Evolutionary conservation across 2,888 invertebrate genomes (phyloP), one percentile per base, ranked within the genome.

Genomic region (Pyrrhia umbra): DNA sequence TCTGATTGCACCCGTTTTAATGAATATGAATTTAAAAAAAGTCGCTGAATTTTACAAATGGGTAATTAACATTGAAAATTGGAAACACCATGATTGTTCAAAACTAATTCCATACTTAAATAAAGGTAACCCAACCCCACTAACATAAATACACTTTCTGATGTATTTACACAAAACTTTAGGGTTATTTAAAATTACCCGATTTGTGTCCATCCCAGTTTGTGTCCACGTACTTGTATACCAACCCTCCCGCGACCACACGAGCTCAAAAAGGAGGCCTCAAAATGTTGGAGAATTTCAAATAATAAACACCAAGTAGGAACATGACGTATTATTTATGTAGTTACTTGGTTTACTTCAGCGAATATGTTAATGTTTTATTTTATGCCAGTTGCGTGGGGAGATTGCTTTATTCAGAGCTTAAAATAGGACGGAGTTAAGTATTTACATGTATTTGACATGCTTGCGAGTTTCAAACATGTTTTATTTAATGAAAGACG

Each of bases 181-280:
- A 43, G 63, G 68, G 54, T 72, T 67, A 67, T 68, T 55, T 68
- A 59, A 58, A 63, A 63, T 68, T 42, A 21, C 16, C 42, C 43
- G 13, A 55, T 68, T 39, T 18, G 16, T 4, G 45, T 34, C 54
- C 45, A 51, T 62, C 63, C 16, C 54, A 61, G 47, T 61, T 37
- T 52, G 34, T 21, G 18, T 27, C 52, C 21, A 51, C 30, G 46
- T 46, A 39, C 42, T 71, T 72, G 55, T 63, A 75, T 62, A 69
- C 55, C 52, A 64, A 50, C 57, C 74, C 47, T 67, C 34, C 56
- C 47, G 55, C 49, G 69, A 66, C 75, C 66, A 30, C 72, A 43
- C 54, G 25, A 39, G 63, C 58, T 60, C 27, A 46, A 57, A n/a
- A n/a, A n/a, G n/a, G n/a, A 66, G 46, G 51, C 63, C 50, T 61